Conservation (phyloP, 2,888 invertebrate species). For the Andrena marginata region DNA sequence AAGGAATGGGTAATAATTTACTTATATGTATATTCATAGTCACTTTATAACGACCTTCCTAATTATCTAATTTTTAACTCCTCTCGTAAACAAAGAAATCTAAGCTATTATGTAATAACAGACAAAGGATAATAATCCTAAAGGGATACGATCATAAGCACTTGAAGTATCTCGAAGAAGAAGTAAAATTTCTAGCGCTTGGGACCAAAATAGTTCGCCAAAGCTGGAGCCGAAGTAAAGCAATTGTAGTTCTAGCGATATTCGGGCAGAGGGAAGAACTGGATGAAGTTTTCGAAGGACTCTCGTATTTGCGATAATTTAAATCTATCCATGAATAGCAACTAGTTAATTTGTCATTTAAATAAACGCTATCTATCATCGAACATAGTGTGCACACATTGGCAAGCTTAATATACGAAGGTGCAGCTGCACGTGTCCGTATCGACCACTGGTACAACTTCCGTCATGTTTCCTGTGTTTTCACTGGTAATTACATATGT, state of each 20-base stretch:
- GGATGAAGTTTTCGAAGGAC: constrained; percentile 83
- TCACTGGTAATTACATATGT: no score
- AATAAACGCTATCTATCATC: background rate
- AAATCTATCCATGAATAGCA: background rate
- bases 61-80: background rate
- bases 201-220: constrained; percentile 63
- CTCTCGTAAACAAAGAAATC: background rate
- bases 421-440: no score
- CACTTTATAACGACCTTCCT: background rate
- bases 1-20: constrained; percentile 67
- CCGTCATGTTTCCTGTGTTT: no score
- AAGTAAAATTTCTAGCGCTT: constrained; percentile 65
- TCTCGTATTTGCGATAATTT: constrained; percentile 69
- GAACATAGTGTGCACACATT: background rate
- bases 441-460: no score
- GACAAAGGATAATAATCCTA: constrained; percentile 70
- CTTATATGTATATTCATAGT: background rate
- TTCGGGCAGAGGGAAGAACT: constrained; percentile 85
- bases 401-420: no score
- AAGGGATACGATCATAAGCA: constrained; percentile 74
- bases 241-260: constrained; percentile 84
- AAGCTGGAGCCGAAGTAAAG: constrained; percentile 59
- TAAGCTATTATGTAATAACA: constrained; percentile 40
- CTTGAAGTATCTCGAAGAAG: constrained; percentile 69
- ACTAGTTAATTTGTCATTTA: background rate